These are phyloP conservation scores for Larimichthys polyactis DNA, from an alignment of 2,113 vertebrate species.

Conservation along the genomic window DNA sequence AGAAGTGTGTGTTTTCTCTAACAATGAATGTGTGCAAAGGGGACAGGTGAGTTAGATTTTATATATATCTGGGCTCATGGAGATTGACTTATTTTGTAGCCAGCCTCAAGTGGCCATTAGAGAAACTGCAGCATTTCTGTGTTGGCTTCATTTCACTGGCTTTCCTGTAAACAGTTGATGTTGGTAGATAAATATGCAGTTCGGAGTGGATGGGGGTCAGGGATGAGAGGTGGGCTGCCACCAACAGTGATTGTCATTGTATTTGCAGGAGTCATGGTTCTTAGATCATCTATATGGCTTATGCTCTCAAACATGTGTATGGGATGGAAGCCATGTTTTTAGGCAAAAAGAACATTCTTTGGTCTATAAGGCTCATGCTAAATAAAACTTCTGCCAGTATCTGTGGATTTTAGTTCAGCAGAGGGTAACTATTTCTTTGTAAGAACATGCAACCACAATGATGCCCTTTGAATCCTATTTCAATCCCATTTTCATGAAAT, in stretches of 20 bases:
- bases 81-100: no score
- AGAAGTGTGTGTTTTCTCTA: not conserved
- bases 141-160: no score
- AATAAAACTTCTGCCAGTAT: not conserved
- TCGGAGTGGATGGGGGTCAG: not conserved
- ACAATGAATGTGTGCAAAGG: not conserved
- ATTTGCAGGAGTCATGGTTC: not conserved
- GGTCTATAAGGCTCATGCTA: not conserved
- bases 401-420: not conserved
- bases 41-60: no score
- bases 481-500: not conserved
- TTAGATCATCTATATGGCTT: not conserved
- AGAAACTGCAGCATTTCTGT: no score
- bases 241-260: not conserved
- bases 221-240: not conserved
- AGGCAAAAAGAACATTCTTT: not conserved
- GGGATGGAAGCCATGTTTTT: not conserved
- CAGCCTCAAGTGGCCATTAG: no score
- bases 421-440: not conserved
- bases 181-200: not conserved
- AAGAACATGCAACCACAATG: not conserved
- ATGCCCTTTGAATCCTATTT: not conserved
- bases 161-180: constrained; percentile 12
- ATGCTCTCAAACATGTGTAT: not conserved
- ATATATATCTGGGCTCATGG: no score